Evolutionary conservation across 1,140 invertebrate genomes (phyloP).

Genomic region (Nixonia krombeini): DNA sequence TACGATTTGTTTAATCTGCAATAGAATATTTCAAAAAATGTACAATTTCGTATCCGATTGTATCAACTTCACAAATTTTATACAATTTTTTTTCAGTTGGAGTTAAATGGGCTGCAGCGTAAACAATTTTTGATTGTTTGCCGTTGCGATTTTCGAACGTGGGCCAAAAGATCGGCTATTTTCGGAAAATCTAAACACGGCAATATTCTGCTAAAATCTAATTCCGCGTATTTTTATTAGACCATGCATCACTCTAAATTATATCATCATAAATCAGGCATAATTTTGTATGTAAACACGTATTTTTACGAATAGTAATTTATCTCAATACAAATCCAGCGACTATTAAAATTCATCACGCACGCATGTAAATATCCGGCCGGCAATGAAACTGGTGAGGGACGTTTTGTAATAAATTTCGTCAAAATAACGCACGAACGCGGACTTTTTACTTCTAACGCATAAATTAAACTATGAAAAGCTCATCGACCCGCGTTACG

Average conservation of each 20-base stretch:
- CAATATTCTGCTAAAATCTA: neutral
- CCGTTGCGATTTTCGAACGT: too few species aligned
- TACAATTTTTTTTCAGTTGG: too few species aligned
- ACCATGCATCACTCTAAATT: slow-evolving; percentile 13
- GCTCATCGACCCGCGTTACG: neutral
- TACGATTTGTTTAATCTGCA: too few species aligned
- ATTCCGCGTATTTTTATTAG: neutral
- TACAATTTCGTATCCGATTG: too few species aligned
- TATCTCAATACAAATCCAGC: slow-evolving; percentile 16
- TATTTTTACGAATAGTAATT: slow-evolving; percentile 14
- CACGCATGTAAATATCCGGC: slow-evolving; percentile 25
- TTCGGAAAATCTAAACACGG: too few species aligned
- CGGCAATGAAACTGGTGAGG: slow-evolving; percentile 20
- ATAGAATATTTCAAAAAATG: too few species aligned
- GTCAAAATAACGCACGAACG: slow-evolving; percentile 15
- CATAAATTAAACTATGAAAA: slow-evolving; percentile 22
- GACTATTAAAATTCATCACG: slow-evolving; percentile 29
- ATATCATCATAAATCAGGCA: slow-evolving; percentile 15
- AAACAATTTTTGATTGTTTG: too few species aligned
- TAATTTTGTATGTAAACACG: slow-evolving; percentile 7
- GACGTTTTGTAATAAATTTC: slow-evolving; percentile 10
- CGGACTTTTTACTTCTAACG: slow-evolving; percentile 8
- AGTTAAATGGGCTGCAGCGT: too few species aligned
- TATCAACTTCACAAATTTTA: too few species aligned
- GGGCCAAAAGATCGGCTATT: too few species aligned